Evolutionary conservation across 2,797 vertebrate species (phyloP), one percentile per base, ranked within the genome.

Genomic region (Etheostoma perlongum): DNA sequence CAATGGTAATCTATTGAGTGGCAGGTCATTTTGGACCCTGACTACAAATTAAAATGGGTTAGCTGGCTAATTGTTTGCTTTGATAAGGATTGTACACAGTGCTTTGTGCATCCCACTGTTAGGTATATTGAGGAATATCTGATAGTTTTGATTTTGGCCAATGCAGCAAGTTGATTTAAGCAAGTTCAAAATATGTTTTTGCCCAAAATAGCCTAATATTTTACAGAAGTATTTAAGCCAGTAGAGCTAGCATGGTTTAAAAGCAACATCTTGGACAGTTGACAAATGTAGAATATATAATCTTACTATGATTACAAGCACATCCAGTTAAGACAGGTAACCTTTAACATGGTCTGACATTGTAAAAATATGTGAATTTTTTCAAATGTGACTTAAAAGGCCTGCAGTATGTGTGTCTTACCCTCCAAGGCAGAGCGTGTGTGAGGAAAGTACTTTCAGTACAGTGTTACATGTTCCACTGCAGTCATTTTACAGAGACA

Each of bases 401-500:
- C 48, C 21, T 70, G 27, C 49, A 44, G 54, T 19, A 0, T 15
- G 2, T 0, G 6, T 15, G 25, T 49, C n/a, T 21, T 6, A 18
- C 19, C 27, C 25, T 62, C 57, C 49, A 10, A 54, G 44, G 9
- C 4, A 53, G 11, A 51, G 27, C 11, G 30, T 65, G 14, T 71
- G 25, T 47, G 33, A 55, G 36, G 2, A 78, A 67, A 18, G 63
- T 40, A 33, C 77, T 23, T 27, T 4, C 6, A 60, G 60, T 10
- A 9, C 42, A 19, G 53, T 48, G 67, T 52, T 48, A 40, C 69
- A 65, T 42, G 49, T 44, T 60, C 46, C n/a, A 15, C 33, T 16
- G 11, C 44, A 16, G n/a, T 52, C 8, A 9, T 67, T 63, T 40
- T 61, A 49, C 85, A 63, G 78, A 78, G 21, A 55, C 62, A 40